phyloP scores from a whole-genome alignment of 2,113 vertebrate species.

The Hippocampus mohnikei region DNA sequence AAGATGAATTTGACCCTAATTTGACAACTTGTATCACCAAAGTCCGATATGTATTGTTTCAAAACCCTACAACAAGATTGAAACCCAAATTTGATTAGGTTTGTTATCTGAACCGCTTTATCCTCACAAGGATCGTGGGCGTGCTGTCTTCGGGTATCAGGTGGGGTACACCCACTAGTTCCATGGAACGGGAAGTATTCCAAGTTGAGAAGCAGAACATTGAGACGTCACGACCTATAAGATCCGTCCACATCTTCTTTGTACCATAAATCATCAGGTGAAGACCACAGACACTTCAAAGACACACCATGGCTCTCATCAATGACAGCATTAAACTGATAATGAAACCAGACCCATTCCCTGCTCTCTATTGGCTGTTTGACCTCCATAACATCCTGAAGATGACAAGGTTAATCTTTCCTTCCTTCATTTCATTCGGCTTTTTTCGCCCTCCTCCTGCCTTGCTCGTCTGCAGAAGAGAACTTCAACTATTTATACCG shows the following conservation, averaged over 20 bases:
- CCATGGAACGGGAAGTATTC: no score
- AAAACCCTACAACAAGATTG: no score
- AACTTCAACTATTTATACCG: background rate
- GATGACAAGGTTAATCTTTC: constrained; percentile 11
- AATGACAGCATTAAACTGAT: constrained; percentile 13
- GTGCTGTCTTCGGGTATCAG: no score
- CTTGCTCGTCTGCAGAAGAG: background rate
- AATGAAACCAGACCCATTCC: constrained; percentile 18
- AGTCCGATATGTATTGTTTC: no score
- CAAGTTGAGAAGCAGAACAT: background rate
- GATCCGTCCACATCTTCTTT: background rate
- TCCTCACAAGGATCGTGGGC: no score
- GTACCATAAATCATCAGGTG: constrained; percentile 12
- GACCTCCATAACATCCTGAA: constrained; percentile 5
- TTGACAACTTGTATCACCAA: no score
- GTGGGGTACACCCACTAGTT: no score
- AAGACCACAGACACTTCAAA: constrained; percentile 5
- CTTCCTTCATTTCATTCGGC: background rate
- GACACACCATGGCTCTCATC: constrained; percentile 6
- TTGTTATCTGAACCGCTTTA: no score
- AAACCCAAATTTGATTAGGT: background rate
- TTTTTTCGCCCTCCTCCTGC: background rate
- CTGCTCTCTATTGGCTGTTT: constrained; percentile 13
- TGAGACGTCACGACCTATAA: background rate
- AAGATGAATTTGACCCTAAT: no score